Base-by-base conservation (phyloP, 2,113 vertebrate species). In the Hydropotes inermis region DNA sequence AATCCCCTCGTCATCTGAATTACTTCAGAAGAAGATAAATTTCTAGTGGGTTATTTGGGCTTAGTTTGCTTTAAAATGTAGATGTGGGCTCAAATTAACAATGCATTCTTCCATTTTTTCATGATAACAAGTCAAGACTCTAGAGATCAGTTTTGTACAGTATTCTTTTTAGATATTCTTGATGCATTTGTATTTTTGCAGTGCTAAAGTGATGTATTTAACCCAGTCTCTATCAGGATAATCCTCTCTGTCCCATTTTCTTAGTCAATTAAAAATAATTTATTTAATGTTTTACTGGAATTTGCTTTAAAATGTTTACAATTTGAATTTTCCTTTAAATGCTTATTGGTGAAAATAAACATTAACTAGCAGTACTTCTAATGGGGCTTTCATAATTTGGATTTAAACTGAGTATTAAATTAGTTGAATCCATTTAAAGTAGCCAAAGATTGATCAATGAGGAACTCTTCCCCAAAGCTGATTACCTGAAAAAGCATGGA, bases 321-420 rank as follows among this genome's bases (percentile, higher is more conserved):
- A 36, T 89, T 89, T 81, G 6, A 27, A 74, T 95, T 91, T 96
- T 87, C 3, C 17, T 95, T 36, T 88, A 57, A 92, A 82, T 94
- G 4, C 33, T 96, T 67, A 39, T 90, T 82, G 10, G 39, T 90
- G 5, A 89, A 96, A 87, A 60, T 58, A 64, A 89, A 47, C 28
- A 67, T 83, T 89, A 89, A 81, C 15, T 74, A 87, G 54, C 8
- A 83, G 9, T 76, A 70, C 5, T 84, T 95, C 21, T 83, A 85
- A 87, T 92, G 74, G 92, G 88, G 27, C 70, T 97, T 97, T 96
- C 19, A 85, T 84, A 87, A 95, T 76, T 93, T 94, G 36, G 27
- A 76, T 47, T 82, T 67, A 82, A 91, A 43, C 14, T 13, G 61
- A 52, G 23, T 83, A 87, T 96, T 84, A 50, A 61, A 61, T 95